Base-by-base conservation (phyloP, 2,888 invertebrate species). In the Plagiodera versicolora region DNA sequence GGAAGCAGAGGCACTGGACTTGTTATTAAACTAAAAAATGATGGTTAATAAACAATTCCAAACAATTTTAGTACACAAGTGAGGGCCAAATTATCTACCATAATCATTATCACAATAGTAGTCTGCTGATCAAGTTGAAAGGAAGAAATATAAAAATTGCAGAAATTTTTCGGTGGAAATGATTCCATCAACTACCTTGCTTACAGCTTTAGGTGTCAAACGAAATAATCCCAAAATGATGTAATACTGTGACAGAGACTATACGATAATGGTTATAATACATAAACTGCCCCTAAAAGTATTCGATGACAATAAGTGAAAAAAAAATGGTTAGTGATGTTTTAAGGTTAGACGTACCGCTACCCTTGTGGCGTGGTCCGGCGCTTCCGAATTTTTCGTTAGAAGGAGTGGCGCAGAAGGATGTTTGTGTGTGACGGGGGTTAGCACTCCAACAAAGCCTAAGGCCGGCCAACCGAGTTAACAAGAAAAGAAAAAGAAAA, bases 391-490 rank as follows among this genome's bases (percentile, higher is more conserved):
- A 70, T 73, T 60, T 61, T 60, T 73, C 74, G 77, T 77, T 77
- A 77, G 75, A 70, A 66, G 71, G 63, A 56, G 61, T 64, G 64
- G 60, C 64, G 64, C 62, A 63, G 66, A 59, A 58, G 83, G 83
- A 83, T 58, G 59, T 60, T 74, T 66, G 60, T 65, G 56, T 64
- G 77, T 77, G 77, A 75, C 75, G 65, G 66, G 64, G 74, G 86
- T 88, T 89, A 89, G 88, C 89, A 89, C 89, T 87, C 88, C 84
- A 39, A 84, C 65, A 67, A 67, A 84, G 88, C 88, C 89, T 89
- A 88, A 78, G 77, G 78, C 78, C 78, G 79, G 79, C 77, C 78
- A 79, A 79, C 78, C 77, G 75, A 78, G 79, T 80, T 79, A 80
- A 79, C 79, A 80, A 78, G 78, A 80, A 80, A 79, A 79, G 78